Base-by-base conservation (phyloP, 2,888 invertebrate species). In the Busseola fusca region DNA sequence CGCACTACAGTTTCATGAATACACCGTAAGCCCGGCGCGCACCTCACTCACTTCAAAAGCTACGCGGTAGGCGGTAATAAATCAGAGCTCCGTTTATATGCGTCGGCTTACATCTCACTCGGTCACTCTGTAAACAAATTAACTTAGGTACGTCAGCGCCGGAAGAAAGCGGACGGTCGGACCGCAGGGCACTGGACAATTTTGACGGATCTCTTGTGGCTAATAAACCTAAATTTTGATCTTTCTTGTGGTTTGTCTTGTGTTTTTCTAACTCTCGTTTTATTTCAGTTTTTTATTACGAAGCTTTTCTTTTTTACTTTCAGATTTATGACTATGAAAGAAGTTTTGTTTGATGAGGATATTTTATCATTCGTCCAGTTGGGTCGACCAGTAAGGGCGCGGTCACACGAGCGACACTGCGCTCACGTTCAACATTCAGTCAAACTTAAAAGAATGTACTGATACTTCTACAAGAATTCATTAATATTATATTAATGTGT, bases 61-160 rank as follows among this genome's bases (percentile, higher is more conserved):
- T 56, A 37, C 16, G 62, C 68, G 40, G 56, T 54, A 67, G 66
- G 62, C 68, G 40, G 56, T 54, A 67, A 68, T 81, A 82, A 79
- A 79, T 82, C 80, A 73, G 68, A 50, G 70, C 69, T 64, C 65
- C 58, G 56, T 72, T 72, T 63, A 54, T 64, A 52, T 74, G 52
- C 70, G 63, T 64, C 75, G 71, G 74, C 82, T 78, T 58, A 84
- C 83, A 65, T 76, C 76, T 70, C 83, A 77, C 79, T 84, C 70
- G 80, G 83, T 82, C 71, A 73, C 65, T 50, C 56, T 72, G 76
- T 85, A 80, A 87, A 85, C 82, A 81, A 78, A 85, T 81, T 82
- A 78, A 78, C 76, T 76, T 81, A 72, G 76, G 54, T 77, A 71
- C 48, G 66, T 64, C 58, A 48, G 45, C 70, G 54, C 9, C 64